These are phyloP conservation scores for Drosophila insularis DNA, from an alignment of 1,140 invertebrate species.

Conservation along the genomic window DNA sequence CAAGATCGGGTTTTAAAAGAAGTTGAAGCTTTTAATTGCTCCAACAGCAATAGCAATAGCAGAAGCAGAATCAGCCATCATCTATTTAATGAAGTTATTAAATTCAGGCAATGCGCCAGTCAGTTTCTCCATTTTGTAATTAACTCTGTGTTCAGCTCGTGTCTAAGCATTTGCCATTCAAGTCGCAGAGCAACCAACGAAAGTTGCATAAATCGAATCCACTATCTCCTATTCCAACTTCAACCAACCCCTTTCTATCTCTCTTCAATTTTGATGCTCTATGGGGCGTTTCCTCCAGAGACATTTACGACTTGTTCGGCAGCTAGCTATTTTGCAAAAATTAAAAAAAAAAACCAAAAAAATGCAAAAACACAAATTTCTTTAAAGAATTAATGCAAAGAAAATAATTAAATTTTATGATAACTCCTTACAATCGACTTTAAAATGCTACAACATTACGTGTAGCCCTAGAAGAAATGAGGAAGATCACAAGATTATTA, in stretches of 20 bases:
- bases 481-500: too few relatives aligned
- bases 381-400: neutral
- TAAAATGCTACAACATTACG: too few relatives aligned
- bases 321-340: constrained; percentile 24
- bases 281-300: constrained; percentile 16
- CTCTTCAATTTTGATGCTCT: neutral
- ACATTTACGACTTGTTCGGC: constrained; percentile 49
- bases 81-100: constrained; percentile 74
- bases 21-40: constrained; percentile 61
- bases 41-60: constrained; percentile 17
- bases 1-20: constrained; percentile 34
- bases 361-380: neutral
- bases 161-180: constrained; percentile 75
- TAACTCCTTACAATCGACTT: neutral
- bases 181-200: constrained; percentile 66
- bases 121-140: constrained; percentile 62
- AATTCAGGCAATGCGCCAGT: constrained; percentile 71
- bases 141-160: constrained; percentile 64
- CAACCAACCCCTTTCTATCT: constrained; percentile 1
- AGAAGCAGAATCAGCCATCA: neutral
- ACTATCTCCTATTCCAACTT: neutral
- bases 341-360: constrained; percentile 5
- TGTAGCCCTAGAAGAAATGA: too few relatives aligned
- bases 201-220: constrained; percentile 65
- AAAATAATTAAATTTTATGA: neutral